Base-by-base conservation (phyloP, 30 jellyfish, hydroid and myxozoan genomes). In the Aurelia coerulea region DNA sequence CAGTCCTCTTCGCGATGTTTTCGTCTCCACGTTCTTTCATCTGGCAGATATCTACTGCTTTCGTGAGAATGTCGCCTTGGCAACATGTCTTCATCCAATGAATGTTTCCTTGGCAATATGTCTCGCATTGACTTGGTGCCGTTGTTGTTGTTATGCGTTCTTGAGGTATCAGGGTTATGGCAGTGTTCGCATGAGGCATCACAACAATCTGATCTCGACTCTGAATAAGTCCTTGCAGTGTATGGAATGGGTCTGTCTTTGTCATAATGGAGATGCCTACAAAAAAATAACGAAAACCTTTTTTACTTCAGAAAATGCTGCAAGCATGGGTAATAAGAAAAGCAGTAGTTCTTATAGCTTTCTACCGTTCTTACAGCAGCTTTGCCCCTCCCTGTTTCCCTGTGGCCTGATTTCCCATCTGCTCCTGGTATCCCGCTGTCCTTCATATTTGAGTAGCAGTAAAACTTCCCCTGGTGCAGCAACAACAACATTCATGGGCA, bases 121-220 rank as follows among this genome's bases (percentile, higher is more conserved):
- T 84, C 93, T 37, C 88, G 93, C 93, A 84, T 84, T 2, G 88
- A 84, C 41, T 78, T 84, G 42, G 68, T 29, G 39, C 78, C 63
- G 5, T 83, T 37, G 31, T 59, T 85, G 37, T 29, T 29, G 56
- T 37, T 37, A 5, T 46, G 56, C 8, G 56, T 46, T 46, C 56
- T 46, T 46, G 56, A 46, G 15, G 56, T 9, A 65, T 84, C 84
- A 12, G 89, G 12, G 18, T 78, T 65, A 14, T 62, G 88, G 71
- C 84, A 70, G 4, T 65, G 85, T 65, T 84, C 93, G 31, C 93
- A 84, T 11, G 88, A 65, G 13, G 68, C 88, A 32, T 71, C 77
- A n/a, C 88, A 67, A 49, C 88, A 71, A 37, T 84, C 93, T 31
- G 80, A 65, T 18, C 88, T 41, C 58, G 83, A 71, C 58, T 84